Percentiles rank a stretch among this genome's conserved stretches.
Conservation (phyloP, 1,140 invertebrate genomes). For the Lethrus apterus region DNA sequence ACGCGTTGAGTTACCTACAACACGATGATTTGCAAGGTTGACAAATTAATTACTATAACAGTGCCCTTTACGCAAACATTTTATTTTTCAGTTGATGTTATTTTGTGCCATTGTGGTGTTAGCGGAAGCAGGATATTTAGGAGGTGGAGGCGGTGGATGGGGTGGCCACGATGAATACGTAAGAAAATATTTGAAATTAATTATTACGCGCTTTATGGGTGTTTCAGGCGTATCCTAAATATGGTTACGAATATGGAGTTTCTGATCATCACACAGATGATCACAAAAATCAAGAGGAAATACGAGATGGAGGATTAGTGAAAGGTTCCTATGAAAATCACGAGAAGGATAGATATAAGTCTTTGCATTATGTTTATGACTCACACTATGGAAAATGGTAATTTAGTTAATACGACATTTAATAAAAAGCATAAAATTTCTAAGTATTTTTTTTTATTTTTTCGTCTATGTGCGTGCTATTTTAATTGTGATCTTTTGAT, state of each 20-base stretch:
- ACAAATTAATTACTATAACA: too few species aligned
- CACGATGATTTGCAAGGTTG: too few species aligned
- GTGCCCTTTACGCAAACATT: background rate
- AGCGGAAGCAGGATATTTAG: background rate
- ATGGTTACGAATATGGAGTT: slow-evolving; percentile 6
- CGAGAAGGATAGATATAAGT: slow-evolving; percentile 2
- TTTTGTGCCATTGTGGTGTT: background rate
- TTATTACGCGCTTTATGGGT: background rate
- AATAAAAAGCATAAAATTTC: too few species aligned
- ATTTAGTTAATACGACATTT: too few species aligned
- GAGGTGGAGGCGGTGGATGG: background rate
- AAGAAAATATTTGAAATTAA: background rate
- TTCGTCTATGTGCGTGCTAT: too few species aligned
- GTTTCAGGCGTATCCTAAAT: slow-evolving; percentile 2
- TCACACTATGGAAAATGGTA: slow-evolving; percentile 5
- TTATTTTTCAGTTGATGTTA: slow-evolving; percentile 1
- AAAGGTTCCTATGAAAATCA: slow-evolving; percentile 4
- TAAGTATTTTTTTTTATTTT: too few species aligned
- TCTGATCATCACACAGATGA: slow-evolving; percentile 7
- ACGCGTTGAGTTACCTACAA: too few species aligned
- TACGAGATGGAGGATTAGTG: slow-evolving; percentile 2
- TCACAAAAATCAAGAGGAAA: slow-evolving; percentile 3
- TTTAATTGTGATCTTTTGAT: too few species aligned
- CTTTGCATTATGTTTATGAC: slow-evolving; percentile 3
- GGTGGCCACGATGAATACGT: slow-evolving; percentile 5